A percentile compares a stretch with the other conserved stretches of the same genome.
phyloP scores from a whole-genome alignment of 1,140 invertebrate genomes.

The Ceratitis capitata region DNA sequence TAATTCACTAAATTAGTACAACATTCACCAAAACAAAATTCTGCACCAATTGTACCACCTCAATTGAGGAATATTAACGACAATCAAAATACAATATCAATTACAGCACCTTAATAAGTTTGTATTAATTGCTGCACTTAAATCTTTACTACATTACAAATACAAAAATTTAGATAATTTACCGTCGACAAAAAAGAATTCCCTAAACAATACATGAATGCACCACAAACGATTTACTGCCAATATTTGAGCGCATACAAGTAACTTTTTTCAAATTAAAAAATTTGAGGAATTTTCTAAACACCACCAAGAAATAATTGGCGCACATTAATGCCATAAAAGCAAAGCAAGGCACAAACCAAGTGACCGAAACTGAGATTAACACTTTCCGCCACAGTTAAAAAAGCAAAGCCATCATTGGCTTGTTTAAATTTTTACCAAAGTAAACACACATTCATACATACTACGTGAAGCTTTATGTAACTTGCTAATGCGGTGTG shows the following conservation, averaged over 20 bases:
- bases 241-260: not conserved
- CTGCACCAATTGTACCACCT: too few relatives aligned
- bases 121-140: too few relatives aligned
- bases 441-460: not conserved
- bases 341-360: not conserved
- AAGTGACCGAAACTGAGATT: slow-evolving; percentile 19
- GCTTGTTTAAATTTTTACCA: not conserved
- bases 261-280: not conserved
- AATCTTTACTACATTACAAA: too few relatives aligned
- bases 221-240: not conserved
- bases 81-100: too few relatives aligned
- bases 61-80: too few relatives aligned
- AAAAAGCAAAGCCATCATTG: not conserved
- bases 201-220: not conserved
- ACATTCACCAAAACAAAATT: too few relatives aligned
- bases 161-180: not conserved
- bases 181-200: not conserved
- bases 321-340: not conserved
- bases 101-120: too few relatives aligned
- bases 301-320: not conserved
- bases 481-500: too few relatives aligned
- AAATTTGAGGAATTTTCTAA: not conserved
- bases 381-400: not conserved
- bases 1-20: too few relatives aligned
- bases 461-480: too few relatives aligned